A percentile compares a stretch with the other conserved stretches of the same genome.
Evolutionary conservation across 2,113 vertebrate genomes (phyloP).

Genomic region (Vulpes vulpes): DNA sequence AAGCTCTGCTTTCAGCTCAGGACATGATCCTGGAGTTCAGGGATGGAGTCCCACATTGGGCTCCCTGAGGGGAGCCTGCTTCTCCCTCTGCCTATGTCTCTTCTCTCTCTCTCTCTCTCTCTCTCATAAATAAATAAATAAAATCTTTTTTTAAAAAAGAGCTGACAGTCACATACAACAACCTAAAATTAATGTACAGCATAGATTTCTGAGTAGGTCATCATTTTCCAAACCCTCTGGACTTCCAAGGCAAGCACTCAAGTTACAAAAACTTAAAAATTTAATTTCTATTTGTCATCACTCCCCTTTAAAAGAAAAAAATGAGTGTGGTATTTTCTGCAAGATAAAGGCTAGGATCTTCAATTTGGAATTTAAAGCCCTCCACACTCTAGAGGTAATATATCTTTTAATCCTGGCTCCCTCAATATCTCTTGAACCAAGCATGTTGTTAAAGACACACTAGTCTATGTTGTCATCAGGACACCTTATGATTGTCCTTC

Average conservation of each 20-base stretch:
- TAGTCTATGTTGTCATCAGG: not conserved
- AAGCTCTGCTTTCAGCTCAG: too few relatives aligned
- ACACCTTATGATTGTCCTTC: not conserved
- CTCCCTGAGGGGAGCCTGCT: too few relatives aligned
- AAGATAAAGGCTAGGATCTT: conserved; percentile 15
- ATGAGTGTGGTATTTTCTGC: not conserved
- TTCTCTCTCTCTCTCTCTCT: too few relatives aligned
- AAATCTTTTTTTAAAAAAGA: not conserved
- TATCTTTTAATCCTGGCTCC: not conserved
- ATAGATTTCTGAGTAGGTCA: not conserved
- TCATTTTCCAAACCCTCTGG: conserved; percentile 35
- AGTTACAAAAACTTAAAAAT: conserved; percentile 25
- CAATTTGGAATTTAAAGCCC: not conserved
- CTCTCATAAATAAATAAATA: too few relatives aligned
- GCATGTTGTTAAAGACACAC: not conserved
- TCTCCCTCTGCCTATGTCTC: too few relatives aligned
- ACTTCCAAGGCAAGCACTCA: not conserved
- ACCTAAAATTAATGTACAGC: conserved; percentile 36
- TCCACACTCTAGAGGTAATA: not conserved
- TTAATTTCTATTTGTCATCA: conserved; percentile 19
- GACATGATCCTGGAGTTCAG: too few relatives aligned
- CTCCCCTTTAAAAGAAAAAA: not conserved
- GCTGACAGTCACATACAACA: conserved; percentile 27
- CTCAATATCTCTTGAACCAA: not conserved
- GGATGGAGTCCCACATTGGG: too few relatives aligned